Percentiles rank a stretch among this genome's conserved stretches.
These are phyloP conservation scores for Drosophila lowei DNA, from an alignment of 1,140 invertebrate species.

Conservation along the genomic window DNA sequence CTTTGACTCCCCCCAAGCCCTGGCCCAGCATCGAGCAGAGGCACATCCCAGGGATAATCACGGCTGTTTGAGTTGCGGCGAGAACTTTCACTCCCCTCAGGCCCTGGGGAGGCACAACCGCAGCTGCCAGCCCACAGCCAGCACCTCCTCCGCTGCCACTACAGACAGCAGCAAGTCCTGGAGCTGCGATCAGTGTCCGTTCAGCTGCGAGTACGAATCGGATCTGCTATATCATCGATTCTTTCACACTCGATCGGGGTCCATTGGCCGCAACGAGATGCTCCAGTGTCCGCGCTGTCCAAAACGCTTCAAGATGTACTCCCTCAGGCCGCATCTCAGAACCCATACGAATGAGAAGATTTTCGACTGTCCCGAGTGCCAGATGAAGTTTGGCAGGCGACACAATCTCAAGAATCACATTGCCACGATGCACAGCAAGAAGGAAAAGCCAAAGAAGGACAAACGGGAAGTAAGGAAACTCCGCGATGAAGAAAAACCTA, in stretches of 20 bases:
- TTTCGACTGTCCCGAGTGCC: constrained; percentile 86
- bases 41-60: constrained; percentile 64
- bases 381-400: constrained; percentile 86
- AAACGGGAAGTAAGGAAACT: background rate
- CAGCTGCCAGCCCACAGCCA: constrained; percentile 84
- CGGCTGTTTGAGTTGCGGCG: constrained; percentile 88
- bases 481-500: background rate
- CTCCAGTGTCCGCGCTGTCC: constrained; percentile 88
- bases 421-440: constrained; percentile 82
- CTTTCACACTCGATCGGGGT: constrained; percentile 73
- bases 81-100: constrained; percentile 88
- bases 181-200: constrained; percentile 63
- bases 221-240: constrained; percentile 74
- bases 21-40: constrained; percentile 87
- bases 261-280: constrained; percentile 72
- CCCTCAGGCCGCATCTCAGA: constrained; percentile 88
- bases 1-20: constrained; percentile 84
- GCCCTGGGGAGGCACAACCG: constrained; percentile 88
- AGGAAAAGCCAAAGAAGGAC: background rate
- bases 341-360: constrained; percentile 91
- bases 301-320: constrained; percentile 88
- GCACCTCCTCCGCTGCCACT: constrained; percentile 12
- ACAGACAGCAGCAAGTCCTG: constrained; percentile 16
- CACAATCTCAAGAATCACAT: constrained; percentile 86
- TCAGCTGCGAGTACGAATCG: constrained; percentile 65